A percentile compares a stretch with the other conserved stretches of the same genome.
Conservation (phyloP, 2,113 vertebrate genomes). For the Myiozetetes cayanensis region DNA sequence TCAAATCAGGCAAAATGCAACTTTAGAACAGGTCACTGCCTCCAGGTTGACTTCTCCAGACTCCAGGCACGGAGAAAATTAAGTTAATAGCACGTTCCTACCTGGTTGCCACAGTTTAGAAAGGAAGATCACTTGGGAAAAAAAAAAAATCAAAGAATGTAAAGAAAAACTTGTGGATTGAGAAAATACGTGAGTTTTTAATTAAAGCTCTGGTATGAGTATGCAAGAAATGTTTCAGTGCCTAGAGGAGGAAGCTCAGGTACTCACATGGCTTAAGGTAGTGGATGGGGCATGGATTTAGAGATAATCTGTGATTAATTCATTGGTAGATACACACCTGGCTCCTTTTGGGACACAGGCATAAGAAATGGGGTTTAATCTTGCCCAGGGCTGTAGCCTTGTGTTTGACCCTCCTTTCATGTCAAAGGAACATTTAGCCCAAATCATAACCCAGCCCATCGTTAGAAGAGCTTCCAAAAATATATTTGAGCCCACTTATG, state of each 20-base stretch:
- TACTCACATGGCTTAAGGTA: neutral
- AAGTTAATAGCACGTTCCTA: neutral
- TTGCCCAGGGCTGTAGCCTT: neutral
- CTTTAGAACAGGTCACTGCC: neutral
- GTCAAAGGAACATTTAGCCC: neutral
- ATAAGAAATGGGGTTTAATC: neutral
- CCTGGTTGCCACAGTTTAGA: neutral
- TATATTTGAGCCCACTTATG: conserved; percentile 29
- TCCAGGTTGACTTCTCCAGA: neutral
- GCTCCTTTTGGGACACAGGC: neutral
- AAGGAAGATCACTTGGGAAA: neutral
- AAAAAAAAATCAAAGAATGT: neutral
- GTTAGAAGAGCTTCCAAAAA: conserved; percentile 17
- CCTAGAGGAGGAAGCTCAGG: neutral
- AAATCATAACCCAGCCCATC: neutral
- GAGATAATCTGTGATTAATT: neutral
- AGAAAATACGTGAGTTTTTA: neutral
- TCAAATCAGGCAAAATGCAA: neutral
- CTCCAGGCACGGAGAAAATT: accelerated
- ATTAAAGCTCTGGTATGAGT: accelerated
- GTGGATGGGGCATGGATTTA: neutral
- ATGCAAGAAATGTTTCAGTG: neutral
- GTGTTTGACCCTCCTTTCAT: neutral
- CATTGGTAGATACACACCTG: accelerated
- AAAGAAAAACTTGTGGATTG: neutral